Base-by-base conservation (phyloP, 2,888 invertebrate genomes). In the Agapetus fuscipes region DNA sequence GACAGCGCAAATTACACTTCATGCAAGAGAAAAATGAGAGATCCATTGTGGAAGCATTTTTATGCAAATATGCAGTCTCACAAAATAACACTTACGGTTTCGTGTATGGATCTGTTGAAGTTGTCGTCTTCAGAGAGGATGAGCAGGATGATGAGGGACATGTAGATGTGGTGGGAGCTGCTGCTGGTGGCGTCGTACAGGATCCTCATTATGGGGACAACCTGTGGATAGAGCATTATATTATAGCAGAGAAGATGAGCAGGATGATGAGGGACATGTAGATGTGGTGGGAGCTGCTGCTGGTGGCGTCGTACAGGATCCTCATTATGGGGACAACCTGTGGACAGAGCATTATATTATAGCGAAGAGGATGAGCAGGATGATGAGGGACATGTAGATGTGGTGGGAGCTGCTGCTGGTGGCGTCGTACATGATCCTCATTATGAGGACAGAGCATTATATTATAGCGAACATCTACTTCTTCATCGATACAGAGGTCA, bases 241-340 rank as follows among this genome's bases (percentile, higher is more conserved):
- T n/a, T n/a, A n/a, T n/a, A n/a, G n/a, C 98, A 26, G 94, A 95
- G 3, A 98, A 68, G 52, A 98, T 95, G 3, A 99, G 73, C 17
- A 98, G 68, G 20, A 97, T 89, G 48, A 98, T 98, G 3, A 98
- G 74, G 0, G 96, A 93, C 94, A 98, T 96, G 65, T 99, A 98
- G 51, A 97, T 95, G 60, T 97, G 97, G 64, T 97, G 96, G 0
- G 91, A 91, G 51, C 85, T 90, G 58, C 83, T 88, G 46, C 86
- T 86, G 2, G 88, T 85, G 0, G 90, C 93, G 60, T 90, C 82
- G 64, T 97, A 96, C 25, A 98, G 61, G 33, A 94, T 91, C 66
- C 85, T 84, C 34, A 97, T 67, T 50, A 98, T 85, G 2, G 97
- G 97, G 39, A 94, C 77, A 52, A 94, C 83, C 87, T 87, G 60